Base-by-base conservation (phyloP, 2,113 vertebrate genomes). In the Ancistrus triradiatus region DNA sequence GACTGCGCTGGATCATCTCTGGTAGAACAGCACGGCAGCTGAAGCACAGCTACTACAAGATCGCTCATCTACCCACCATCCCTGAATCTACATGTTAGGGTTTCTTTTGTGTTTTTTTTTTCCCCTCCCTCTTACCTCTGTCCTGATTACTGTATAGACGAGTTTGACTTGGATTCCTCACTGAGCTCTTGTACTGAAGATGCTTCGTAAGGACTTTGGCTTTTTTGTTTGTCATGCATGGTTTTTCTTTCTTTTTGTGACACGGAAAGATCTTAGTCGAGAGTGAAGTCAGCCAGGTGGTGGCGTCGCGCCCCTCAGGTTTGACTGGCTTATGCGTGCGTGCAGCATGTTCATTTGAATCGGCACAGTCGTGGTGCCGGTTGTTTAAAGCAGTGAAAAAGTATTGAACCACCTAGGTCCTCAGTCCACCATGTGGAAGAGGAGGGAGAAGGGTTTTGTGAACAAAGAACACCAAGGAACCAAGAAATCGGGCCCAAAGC, bases 1-100 rank as follows among this genome's bases (percentile, higher is more conserved):
- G 93, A 78, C 76, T 98, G 33, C 94, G 95, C 61, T 98, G 95
- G 96, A 92, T 91, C 42, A 95, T 98, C 63, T 98, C 96, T 2
- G 93, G 95, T 18, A 87, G 92, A 74, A 98, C 96, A 0, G 93
- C 93, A 27, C 81, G 92, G 35, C 93, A 95, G 68, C 75, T 98
- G 51, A 97, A 92, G 77, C 95, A 90, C 40, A 97, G 95, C 79
- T 98, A 92, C 78, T 95, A 96, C 79, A 95, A 88, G 80, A 95
- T 98, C 62, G 62, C 90, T 67, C 94, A 95, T 75, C 91, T 98
- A 65, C 96, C 96, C 57, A 98, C 95, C 43, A 98, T 98, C 73
- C 96, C 93, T 1, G 96, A 98, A 83, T 89, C 79, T 1, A 83
- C 79, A 43, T 87, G 69, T 17, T 96, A 85, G 75, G 62, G 3